Percentiles rank a stretch among this genome's conserved stretches.
These are phyloP conservation scores for Oithona nana DNA, from an alignment of 2,888 invertebrate species.

Conservation along the genomic window DNA sequence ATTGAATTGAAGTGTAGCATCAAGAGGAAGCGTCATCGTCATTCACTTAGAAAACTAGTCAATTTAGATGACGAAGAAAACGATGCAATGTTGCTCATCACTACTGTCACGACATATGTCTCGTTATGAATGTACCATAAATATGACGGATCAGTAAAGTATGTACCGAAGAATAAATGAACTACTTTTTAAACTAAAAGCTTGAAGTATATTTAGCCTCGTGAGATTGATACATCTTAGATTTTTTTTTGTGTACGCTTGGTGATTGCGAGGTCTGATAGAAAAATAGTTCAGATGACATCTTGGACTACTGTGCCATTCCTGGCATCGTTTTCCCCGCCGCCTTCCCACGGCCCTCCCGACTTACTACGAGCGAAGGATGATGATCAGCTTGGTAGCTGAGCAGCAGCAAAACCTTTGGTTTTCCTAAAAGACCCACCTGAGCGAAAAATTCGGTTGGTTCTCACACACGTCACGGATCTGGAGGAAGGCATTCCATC, in stretches of 20 bases:
- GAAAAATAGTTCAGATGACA: not conserved
- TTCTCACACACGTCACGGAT: not conserved
- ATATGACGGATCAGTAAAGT: too few species aligned
- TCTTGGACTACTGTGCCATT: not conserved
- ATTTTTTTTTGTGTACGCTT: not conserved
- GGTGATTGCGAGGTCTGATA: not conserved
- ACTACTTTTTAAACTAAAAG: too few species aligned
- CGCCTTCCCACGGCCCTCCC: not conserved
- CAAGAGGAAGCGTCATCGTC: too few species aligned
- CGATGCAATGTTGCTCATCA: too few species aligned
- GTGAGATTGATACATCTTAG: not conserved
- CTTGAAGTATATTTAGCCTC: too few species aligned
- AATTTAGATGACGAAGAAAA: too few species aligned
- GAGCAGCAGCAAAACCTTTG: not conserved
- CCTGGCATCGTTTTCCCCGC: not conserved
- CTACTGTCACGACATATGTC: too few species aligned
- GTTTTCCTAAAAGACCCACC: not conserved
- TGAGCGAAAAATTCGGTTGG: too few species aligned
- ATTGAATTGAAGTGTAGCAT: too few species aligned
- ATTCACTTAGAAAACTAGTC: too few species aligned
- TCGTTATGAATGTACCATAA: too few species aligned
- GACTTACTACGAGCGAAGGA: not conserved
- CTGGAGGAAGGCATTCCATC: not conserved
- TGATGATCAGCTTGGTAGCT: not conserved
- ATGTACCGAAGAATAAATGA: too few species aligned